Evolutionary conservation across 2,888 invertebrate genomes (phyloP), one percentile per base, ranked within the genome.

Genomic region (Agrotis ipsilon): DNA sequence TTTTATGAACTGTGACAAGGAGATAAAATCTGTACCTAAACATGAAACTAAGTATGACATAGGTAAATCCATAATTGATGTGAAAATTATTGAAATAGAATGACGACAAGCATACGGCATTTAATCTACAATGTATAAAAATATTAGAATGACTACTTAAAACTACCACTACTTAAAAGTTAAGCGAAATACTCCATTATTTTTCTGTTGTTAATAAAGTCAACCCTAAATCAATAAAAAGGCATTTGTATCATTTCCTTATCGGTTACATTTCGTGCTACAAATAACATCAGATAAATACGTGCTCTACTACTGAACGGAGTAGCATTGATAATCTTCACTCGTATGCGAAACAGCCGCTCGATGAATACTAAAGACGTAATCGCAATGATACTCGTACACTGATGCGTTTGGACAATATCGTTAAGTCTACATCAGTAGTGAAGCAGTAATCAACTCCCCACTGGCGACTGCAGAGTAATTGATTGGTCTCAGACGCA

Each of bases 401-500:
- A 85, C 67, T 84, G 87, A 83, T 84, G 84, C 85, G 78, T 83
- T 84, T 78, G 83, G 82, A 81, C 81, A 84, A 82, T 79, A 82
- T 88, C 88, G 87, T 90, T 88, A 88, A 86, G 84, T 84, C 84
- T 83, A 87, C 88, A 88, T 89, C 86, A 88, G 89, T 85, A 78
- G 86, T 77, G 81, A 78, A 86, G 78, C 84, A 90, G 92, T 93
- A 94, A 94, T 95, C 93, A 94, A 93, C 91, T 90, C 90, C 88
- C 90, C 86, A 86, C 88, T 88, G 90, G 90, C 88, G 90, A 89
- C 90, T 90, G 84, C 82, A 80, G 81, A 82, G 92, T 93, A 95
- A 94, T 94, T 94, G 95, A 96, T 96, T 94, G 94, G 93, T 93
- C 92, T 90, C 92, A 91, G 92, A 88, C 90, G 89, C 90, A 93